Evolutionary conservation across 2,113 vertebrate genomes (phyloP), one percentile per base, ranked within the genome.

Genomic region (Oryzias woworae): DNA sequence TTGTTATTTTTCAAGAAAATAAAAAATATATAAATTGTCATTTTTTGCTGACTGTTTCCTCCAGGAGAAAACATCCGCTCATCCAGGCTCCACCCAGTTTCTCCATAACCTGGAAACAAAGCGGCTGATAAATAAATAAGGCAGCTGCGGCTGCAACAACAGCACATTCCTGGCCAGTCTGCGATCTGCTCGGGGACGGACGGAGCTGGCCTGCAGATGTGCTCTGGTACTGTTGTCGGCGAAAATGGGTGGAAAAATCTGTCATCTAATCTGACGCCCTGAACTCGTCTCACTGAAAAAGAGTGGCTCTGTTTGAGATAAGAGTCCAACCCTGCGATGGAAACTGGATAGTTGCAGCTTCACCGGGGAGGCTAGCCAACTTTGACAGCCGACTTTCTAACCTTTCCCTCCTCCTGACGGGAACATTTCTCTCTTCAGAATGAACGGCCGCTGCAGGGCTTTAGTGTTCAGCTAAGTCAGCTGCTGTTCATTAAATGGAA

Each of bases 1-100:
- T 70, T 81, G 71, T 89, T 84, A 87, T 89, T 93, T 92, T 89
- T 89, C 76, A 90, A 87, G 67, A 89, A 90, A 92, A 89, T 88
- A 72, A 81, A 88, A 80, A 64, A 82, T 60, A 20, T 42, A 56
- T n/a, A 47, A 47, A 47, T 36, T 36, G 36, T 36, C 36, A 36
- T 36, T 36, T 36, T 3, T 28, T 28, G 26, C 26, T 36, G 36
- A 10, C 36, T 8, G 28, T 47, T 41, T 60, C 1, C 26, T 45
- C 23, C 18, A 16, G 31, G 18, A 8, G n/a, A 16, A 53, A 23
- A 41, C 18, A 24, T 22, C 52, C 14, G 42, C 59, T 59, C 57
- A 42, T 45, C 62, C 28, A 42, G 53, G 62, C 80, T 75, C 83
- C 80, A 85, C 72, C 78, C 59, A 77, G 54, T 36, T 28, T 55